Evolutionary conservation across 2,888 invertebrate species (phyloP), one percentile per base, ranked within the genome.

Genomic region (Theretra japonica): DNA sequence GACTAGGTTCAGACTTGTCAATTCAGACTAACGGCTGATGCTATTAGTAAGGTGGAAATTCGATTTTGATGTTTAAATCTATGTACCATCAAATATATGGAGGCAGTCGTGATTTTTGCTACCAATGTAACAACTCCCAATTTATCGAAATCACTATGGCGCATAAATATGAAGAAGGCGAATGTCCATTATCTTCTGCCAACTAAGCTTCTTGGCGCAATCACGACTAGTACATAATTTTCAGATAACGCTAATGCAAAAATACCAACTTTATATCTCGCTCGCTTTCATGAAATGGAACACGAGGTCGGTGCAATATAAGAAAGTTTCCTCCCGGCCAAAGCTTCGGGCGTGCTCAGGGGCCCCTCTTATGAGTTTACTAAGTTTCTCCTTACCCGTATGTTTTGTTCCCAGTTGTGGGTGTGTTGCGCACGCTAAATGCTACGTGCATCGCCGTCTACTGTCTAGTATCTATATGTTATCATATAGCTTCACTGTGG

Each of bases 291-390:
- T 65, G 65, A 65, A 65, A 65, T 65, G 11, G n/a, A 53, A 69
- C 68, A 69, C 68, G 56, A 50, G 53, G 48, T 90, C 86, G 77
- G 80, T 81, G 85, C 84, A 86, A 88, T 88, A 87, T 87, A 88
- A 87, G 86, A 86, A 92, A 92, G 86, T 92, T 92, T 88, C 75
- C 84, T 83, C 82, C 74, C 83, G 84, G 90, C 88, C 84, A 89
- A 86, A 88, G 86, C 87, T 82, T 82, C 84, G 86, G 81, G 86
- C 88, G 87, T 85, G 89, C 86, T 84, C 86, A 65, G 76, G 83
- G 82, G 86, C 82, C 85, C 85, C 83, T 83, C 89, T 91, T 92
- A 93, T 93, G 90, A 92, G 92, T 93, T 93, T 90, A 88, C 84
- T 83, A 92, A 93, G 88, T 93, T 91, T 84, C 84, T 83, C 84